Base-by-base conservation (phyloP, 2,888 invertebrate genomes). In the Macaria notata region DNA sequence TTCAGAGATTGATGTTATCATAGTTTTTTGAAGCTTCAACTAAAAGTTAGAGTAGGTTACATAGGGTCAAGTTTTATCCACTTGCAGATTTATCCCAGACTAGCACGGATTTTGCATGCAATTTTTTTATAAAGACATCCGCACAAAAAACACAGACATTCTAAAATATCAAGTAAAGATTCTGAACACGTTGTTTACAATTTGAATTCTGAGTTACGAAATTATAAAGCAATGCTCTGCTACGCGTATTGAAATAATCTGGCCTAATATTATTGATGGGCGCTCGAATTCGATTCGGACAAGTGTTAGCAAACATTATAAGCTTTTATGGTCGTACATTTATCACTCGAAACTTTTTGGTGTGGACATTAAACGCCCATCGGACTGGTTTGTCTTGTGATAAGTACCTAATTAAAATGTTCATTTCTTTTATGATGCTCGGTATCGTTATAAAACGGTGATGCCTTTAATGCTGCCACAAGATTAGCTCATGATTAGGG, bases 271-370 rank as follows among this genome's bases (percentile, higher is more conserved):
- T 49, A 60, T 54, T 54, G 44, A 61, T 62, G 48, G 50, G 36
- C 49, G 43, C 33, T 38, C 42, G 36, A 56, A 51, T 66, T 68
- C 54, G 60, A 67, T 63, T 53, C 52, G 38, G 50, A 56, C 57
- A 61, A 65, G 64, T 71, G 66, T 67, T 67, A 57, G 63, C 66
- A 69, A 74, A 74, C 65, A 69, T 64, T 57, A 65, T 63, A 54
- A 62, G 66, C 61, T 70, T 73, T 75, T 74, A 67, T 64, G 59
- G 59, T 50, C 59, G 67, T 66, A 72, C 65, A 70, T 65, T 68
- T 65, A 68, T 66, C 61, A 60, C 61, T 46, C 41, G 43, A 49
- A 42, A 46, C 47, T 56, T 57, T 61, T 55, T 41, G 46, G 44
- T 63, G 56, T 64, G 61, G 61, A 66, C 62, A 59, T 70, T 66